Conservation (phyloP, 1,140 invertebrate species). For the Aricia agestis region DNA sequence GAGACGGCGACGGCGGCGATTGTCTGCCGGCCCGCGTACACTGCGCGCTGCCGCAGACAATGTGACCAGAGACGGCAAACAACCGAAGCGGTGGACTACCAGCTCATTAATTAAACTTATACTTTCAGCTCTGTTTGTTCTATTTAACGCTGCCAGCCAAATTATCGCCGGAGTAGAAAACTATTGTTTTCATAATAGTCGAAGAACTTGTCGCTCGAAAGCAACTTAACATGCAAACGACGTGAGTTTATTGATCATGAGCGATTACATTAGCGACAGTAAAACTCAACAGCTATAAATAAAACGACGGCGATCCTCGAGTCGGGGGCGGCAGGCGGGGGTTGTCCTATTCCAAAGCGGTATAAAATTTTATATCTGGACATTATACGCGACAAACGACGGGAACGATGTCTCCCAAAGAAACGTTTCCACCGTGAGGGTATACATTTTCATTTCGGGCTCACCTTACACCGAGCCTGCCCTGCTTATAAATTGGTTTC, state of each 20-base stretch:
- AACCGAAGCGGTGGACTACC: background rate
- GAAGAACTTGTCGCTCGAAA: background rate
- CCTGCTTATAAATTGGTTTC: background rate
- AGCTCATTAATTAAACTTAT: background rate
- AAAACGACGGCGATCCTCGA: constrained; percentile 44
- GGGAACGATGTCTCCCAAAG: constrained; percentile 38
- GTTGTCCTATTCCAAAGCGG: constrained; percentile 49
- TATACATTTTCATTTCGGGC: constrained; percentile 2
- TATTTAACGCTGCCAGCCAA: background rate
- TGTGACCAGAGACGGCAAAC: background rate
- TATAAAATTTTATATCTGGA: constrained; percentile 63
- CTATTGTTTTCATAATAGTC: background rate
- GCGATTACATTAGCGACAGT: constrained; percentile 32
- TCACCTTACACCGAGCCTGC: background rate
- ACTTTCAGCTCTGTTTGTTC: background rate
- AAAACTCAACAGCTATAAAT: constrained; percentile 43
- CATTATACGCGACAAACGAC: constrained; percentile 63
- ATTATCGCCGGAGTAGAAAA: background rate
- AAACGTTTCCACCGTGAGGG: constrained; percentile 12
- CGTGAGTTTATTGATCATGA: background rate
- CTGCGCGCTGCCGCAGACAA: constrained; percentile 11
- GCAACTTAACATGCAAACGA: background rate
- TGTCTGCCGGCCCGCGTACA: constrained; percentile 42
- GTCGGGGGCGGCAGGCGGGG: constrained; percentile 41
- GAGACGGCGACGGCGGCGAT: constrained; percentile 40